Conservation (phyloP, 2,797 vertebrate genomes). For the Aldrovandia affinis region DNA sequence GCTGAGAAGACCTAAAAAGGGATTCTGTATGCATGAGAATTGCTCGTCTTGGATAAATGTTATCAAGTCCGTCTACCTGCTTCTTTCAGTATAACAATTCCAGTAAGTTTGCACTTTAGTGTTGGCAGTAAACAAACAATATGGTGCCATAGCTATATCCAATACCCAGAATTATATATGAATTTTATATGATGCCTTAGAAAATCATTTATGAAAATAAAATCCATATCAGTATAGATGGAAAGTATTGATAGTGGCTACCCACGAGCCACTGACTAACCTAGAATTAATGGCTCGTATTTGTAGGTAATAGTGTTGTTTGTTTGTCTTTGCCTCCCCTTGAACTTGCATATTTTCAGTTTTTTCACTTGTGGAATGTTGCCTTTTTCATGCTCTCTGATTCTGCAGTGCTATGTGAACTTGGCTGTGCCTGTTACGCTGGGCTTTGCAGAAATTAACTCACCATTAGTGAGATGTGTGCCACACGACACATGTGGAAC, state of each 20-base stretch:
- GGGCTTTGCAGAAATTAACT: background rate
- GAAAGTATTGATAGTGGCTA: background rate
- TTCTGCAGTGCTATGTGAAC: background rate
- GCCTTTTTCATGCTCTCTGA: background rate
- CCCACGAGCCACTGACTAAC: background rate
- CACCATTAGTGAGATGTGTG: background rate
- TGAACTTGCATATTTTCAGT: background rate
- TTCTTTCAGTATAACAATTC: background rate
- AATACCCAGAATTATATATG: no score
- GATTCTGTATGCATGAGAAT: background rate
- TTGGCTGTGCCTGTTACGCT: background rate
- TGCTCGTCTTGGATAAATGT: background rate
- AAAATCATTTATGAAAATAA: no score
- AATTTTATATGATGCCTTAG: no score
- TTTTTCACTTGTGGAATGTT: background rate
- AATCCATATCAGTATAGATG: background rate
- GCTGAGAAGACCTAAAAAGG: background rate
- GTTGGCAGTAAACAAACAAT: background rate
- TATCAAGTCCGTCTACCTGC: background rate
- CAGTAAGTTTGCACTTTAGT: background rate
- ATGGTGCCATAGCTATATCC: background rate
- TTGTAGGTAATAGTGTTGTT: background rate
- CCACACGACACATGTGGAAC: background rate
- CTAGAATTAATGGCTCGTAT: background rate
- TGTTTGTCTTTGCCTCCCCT: background rate